Base-by-base conservation (phyloP, 2,797 vertebrate genomes). In the Bryconaethiops microstoma region DNA sequence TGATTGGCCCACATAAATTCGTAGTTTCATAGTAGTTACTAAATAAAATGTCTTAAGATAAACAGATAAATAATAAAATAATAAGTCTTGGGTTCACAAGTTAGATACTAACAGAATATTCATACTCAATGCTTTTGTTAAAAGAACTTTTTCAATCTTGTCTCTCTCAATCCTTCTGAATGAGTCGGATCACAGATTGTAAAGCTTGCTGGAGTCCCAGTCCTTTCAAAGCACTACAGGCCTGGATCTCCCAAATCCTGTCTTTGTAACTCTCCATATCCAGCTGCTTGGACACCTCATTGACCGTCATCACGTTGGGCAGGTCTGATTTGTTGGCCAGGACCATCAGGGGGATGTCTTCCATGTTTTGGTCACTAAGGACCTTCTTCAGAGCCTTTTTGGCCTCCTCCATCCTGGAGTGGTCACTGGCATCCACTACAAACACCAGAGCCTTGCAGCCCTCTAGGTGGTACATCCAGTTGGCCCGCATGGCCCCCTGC, bases 251-350 rank as follows among this genome's bases (percentile, higher is more conserved):
- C 96, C 96, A 98, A 4, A 17, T 8, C 35, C 74, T 88, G 42
- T 89, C 85, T 0, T 16, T 85, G 79, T 91, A 91, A 16, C 14
- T 84, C 0, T 82, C 83, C 16, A 88, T 78, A 2, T 72, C 88
- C 80, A 98, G 89, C 73, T 81, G 86, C 4, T 84, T 87, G 7
- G 87, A 91, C 76, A 97, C 91, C 85, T 96, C 90, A 0, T 83
- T 55, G 0, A 95, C 90, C 0, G 90, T 88, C 90, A 97, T 88
- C 0, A 93, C 90, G 14, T 91, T 88, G 0, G 94, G 90, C 0
- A 92, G 57, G 10, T 98, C 96, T 83, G 95, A 94, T 90, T 98
- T 98, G 89, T 98, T 98, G 86, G 96, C 96, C 86, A 98, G 88
- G 12, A 97, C 94, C 90, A 98, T 92, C 48, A 98, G 81, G 0